Evolutionary conservation across 2,113 vertebrate species (phyloP).

Genomic region (Nematolebias whitei): DNA sequence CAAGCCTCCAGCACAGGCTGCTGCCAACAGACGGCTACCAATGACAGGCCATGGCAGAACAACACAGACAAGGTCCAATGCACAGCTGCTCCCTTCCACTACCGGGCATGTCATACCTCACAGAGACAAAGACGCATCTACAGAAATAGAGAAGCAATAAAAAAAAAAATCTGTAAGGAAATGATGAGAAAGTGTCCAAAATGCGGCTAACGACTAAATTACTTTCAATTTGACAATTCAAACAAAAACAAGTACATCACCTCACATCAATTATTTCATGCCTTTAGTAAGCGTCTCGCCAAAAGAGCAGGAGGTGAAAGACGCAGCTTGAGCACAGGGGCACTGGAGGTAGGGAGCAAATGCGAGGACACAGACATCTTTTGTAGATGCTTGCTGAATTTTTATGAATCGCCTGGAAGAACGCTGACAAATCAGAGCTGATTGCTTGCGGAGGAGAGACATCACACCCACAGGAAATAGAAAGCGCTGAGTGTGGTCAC

Average conservation of each 20-base stretch:
- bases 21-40: constrained; percentile 73
- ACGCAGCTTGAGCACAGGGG: constrained; percentile 42
- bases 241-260: constrained; percentile 15
- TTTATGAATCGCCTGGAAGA: constrained; percentile 81
- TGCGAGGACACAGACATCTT: constrained; percentile 60
- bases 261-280: constrained; percentile 30
- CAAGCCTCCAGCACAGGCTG: constrained; percentile 62
- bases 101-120: constrained; percentile 66
- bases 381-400: constrained; percentile 80
- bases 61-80: constrained; percentile 70
- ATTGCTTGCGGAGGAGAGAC: constrained; percentile 82
- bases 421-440: constrained; percentile 84
- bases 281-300: constrained; percentile 37
- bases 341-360: constrained; percentile 39
- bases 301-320: constrained; percentile 37
- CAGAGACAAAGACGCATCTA: constrained; percentile 60
- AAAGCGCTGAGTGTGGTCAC: constrained; percentile 83
- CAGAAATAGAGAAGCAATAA: constrained; percentile 25
- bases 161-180: constrained; percentile 28
- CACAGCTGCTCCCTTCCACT: constrained; percentile 72
- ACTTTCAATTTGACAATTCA: constrained; percentile 29
- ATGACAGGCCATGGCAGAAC: constrained; percentile 74
- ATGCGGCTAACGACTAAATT: constrained; percentile 7
- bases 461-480: constrained; percentile 82
- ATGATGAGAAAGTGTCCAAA: constrained; percentile 23